These are phyloP conservation scores for Notothenia rossii DNA, from an alignment of 2,113 vertebrate species.

Conservation along the genomic window DNA sequence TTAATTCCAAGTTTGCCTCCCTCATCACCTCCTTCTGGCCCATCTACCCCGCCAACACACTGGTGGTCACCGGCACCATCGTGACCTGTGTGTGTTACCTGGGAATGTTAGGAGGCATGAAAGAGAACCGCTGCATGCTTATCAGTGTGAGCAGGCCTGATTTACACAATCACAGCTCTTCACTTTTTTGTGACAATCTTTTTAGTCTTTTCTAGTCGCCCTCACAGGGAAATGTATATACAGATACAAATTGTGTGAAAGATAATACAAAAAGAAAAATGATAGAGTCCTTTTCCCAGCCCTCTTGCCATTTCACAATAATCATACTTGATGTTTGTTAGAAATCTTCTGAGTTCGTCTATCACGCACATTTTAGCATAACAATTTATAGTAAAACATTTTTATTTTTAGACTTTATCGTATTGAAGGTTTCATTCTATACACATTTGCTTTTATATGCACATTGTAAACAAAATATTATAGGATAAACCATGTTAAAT, in stretches of 20 bases:
- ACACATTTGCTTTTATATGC: not conserved
- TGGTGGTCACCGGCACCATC: conserved; percentile 84
- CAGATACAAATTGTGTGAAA: no score
- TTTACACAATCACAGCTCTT: not conserved
- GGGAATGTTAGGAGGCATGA: conserved; percentile 86
- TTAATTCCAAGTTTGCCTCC: conserved; percentile 76
- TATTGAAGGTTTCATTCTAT: not conserved
- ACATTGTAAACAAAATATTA: not conserved
- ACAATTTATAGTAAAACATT: no score
- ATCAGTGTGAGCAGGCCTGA: conserved; percentile 78
- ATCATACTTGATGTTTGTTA: no score
- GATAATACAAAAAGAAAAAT: no score
- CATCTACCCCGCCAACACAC: conserved; percentile 82
- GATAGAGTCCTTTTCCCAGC: no score
- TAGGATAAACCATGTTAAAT: not conserved
- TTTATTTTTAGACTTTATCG: not conserved
- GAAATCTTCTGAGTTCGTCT: no score
- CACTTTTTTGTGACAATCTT: no score
- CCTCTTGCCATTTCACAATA: no score
- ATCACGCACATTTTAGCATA: no score
- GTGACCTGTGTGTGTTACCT: conserved; percentile 87
- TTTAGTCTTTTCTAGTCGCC: no score
- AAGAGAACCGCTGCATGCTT: conserved; percentile 87
- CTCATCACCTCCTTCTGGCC: conserved; percentile 79
- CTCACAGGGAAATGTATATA: no score